Conservation (phyloP, 2,797 vertebrate genomes). For the Xenops minutus region DNA sequence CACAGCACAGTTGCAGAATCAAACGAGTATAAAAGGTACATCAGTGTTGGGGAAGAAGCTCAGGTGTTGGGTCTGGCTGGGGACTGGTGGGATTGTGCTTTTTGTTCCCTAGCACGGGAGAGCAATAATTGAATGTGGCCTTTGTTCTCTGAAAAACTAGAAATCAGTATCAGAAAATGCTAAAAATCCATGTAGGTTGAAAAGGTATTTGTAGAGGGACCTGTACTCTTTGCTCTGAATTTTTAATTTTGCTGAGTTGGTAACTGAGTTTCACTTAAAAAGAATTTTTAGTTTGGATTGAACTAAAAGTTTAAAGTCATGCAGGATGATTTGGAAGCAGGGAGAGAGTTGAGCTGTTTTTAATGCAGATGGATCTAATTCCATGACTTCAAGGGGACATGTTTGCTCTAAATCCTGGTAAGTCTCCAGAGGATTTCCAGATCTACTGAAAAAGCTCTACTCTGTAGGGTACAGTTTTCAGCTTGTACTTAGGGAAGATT, state of each 20-base stretch:
- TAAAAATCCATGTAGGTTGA: neutral
- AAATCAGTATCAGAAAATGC: neutral
- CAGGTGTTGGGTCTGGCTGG: neutral
- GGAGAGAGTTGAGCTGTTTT: neutral
- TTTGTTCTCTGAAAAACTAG: neutral
- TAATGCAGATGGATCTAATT: neutral
- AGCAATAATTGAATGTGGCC: fast-evolving
- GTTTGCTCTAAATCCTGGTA: neutral
- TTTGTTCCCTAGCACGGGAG: fast-evolving
- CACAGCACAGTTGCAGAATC: neutral
- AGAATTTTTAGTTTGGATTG: neutral
- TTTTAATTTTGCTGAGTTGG: neutral
- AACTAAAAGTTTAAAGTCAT: neutral
- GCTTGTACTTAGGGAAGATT: neutral
- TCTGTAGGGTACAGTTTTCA: neutral
- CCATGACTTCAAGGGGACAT: neutral
- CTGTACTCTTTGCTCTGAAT: neutral
- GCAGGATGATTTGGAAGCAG: neutral
- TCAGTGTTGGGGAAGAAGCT: neutral
- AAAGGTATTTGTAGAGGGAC: neutral
- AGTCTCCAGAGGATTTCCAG: neutral
- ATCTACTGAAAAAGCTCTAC: neutral
- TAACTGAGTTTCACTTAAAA: neutral
- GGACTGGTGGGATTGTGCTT: neutral
- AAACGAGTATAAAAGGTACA: neutral